Evolutionary conservation across 2,888 invertebrate species (phyloP), one percentile per base, ranked within the genome.

Genomic region (Gryllus longicercus): DNA sequence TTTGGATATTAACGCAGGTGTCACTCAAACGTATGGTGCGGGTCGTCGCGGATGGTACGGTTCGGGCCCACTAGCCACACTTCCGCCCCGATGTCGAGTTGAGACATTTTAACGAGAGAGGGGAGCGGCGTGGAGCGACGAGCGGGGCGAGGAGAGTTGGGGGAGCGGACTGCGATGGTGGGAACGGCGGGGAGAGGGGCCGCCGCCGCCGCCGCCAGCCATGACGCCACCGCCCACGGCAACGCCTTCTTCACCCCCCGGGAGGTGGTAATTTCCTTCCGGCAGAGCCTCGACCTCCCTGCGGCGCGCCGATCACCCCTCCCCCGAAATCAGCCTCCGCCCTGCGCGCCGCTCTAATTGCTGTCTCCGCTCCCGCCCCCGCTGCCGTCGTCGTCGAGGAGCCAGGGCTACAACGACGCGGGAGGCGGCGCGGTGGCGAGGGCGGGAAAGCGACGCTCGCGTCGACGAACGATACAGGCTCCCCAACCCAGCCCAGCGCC

Each of bases 241-340:
- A 38, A 38, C 38, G 38, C 38, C 38, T 38, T 38, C 38, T 38
- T 38, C 38, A 38, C 38, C 38, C 25, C 38, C 38, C 38, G 63
- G 63, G 63, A 63, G 63, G n/a, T 18, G 63, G 63, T 63, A 63
- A 63, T 63, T 63, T 63, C 63, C 63, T 63, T 63, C 63, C 63
- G 63, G 63, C 16, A 63, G 8, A 63, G n/a, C 63, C 14, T 14
- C 63, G 16, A n/a, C 63, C n/a, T 63, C 63, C 63, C 63, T 10
- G 63, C 63, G n/a, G 63, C 63, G 63, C n/a, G 63, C 63, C 63
- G 63, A 63, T 63, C 63, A 63, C 16, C n/a, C 63, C n/a, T n/a
- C 63, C 63, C 63, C 38, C 38, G 38, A 38, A 38, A 18, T n/a
- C 63, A 14, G n/a, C 63, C 63, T n/a, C 63, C 63, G 63, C 14